phyloP scores from a whole-genome alignment of 2,888 invertebrate genomes.

The Creontiades dilutus region DNA sequence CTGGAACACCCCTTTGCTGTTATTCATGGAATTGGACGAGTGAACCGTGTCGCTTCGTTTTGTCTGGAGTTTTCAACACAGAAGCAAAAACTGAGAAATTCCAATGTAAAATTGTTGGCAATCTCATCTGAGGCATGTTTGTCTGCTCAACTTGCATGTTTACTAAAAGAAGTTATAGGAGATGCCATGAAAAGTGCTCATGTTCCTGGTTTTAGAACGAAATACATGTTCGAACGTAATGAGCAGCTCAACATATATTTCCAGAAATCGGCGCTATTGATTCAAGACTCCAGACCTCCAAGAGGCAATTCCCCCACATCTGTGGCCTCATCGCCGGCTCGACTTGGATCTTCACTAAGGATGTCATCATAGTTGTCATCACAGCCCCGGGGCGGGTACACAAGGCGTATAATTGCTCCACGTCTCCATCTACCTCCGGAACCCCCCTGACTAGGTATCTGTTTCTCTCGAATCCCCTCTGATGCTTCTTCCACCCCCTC shows the following conservation, averaged over 20 bases:
- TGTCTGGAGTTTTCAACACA: too few relatives aligned
- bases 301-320: neutral
- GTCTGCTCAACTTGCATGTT: neutral
- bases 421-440: neutral
- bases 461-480: neutral
- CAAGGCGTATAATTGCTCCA: conserved; percentile 41
- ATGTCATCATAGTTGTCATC: conserved; percentile 41
- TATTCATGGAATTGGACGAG: too few relatives aligned
- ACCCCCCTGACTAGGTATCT: neutral
- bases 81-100: too few relatives aligned
- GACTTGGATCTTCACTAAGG: neutral
- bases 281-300: neutral
- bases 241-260: too few relatives aligned
- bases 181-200: too few relatives aligned
- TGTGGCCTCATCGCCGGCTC: neutral
- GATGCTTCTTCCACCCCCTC: neutral
- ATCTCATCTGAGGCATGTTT: neutral
- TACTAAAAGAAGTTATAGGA: neutral
- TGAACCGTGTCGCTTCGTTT: too few relatives aligned
- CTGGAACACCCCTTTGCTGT: too few relatives aligned
- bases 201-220: too few relatives aligned
- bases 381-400: conserved; percentile 37
- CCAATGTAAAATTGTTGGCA: too few relatives aligned
- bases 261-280: neutral
- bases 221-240: too few relatives aligned